Conservation (phyloP, 2,113 vertebrate species). For the Thalassarche chlororhynchos region DNA sequence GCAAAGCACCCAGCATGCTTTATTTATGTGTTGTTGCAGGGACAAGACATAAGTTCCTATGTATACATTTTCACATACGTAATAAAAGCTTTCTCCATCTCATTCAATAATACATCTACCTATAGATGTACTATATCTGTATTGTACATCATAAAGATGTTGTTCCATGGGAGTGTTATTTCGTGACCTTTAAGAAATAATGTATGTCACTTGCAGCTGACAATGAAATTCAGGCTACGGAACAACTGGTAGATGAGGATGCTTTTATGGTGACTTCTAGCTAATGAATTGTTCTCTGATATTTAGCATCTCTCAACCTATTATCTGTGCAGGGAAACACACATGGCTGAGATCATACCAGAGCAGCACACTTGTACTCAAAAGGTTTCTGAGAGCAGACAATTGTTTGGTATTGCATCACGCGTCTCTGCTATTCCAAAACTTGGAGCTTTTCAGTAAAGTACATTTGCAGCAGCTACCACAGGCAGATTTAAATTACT, state of each 20-base stretch:
- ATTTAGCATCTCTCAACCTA: neutral
- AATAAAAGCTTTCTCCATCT: neutral
- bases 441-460: neutral
- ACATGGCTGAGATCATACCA: neutral
- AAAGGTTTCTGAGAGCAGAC: neutral
- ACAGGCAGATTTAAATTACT: neutral
- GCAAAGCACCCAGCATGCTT: neutral
- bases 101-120: neutral
- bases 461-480: neutral
- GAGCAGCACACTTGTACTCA: neutral
- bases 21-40: neutral
- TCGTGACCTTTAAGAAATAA: neutral
- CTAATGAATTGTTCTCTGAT: neutral
- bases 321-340: neutral
- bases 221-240: neutral
- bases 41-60: rapidly evolving
- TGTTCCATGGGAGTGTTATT: neutral
- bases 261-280: neutral
- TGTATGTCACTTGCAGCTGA: neutral
- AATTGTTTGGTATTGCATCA: neutral
- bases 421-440: neutral
- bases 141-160: neutral
- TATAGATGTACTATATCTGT: neutral
- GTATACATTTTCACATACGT: neutral
- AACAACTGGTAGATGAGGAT: neutral